These are phyloP conservation scores for Pseudobourletiella spinata DNA, from an alignment of 1,140 invertebrate genomes.

Conservation along the genomic window DNA sequence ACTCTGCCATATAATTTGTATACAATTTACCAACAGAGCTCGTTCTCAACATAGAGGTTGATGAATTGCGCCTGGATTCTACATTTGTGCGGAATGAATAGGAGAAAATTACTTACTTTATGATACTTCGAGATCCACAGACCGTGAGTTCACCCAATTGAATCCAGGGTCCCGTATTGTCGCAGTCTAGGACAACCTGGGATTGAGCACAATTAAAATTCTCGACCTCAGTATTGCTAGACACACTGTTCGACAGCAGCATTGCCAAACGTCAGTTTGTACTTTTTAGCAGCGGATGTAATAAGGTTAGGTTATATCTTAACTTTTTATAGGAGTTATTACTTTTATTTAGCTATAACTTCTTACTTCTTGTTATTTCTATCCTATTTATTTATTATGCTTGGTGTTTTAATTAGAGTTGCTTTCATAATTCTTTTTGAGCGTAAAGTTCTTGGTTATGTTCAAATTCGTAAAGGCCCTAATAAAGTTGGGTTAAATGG, in stretches of 20 bases:
- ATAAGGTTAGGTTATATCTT: too few relatives aligned
- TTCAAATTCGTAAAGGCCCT: constrained; percentile 59
- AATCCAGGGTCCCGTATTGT: not conserved
- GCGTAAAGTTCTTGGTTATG: constrained; percentile 55
- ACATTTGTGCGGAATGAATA: not conserved
- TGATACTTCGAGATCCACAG: not conserved
- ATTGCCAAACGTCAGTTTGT: too few relatives aligned
- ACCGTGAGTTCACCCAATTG: not conserved
- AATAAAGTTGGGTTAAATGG: constrained; percentile 52
- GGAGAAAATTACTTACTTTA: not conserved
- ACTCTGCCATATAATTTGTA: not conserved
- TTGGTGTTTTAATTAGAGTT: constrained; percentile 49
- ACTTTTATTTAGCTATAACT: too few relatives aligned
- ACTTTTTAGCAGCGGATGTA: too few relatives aligned
- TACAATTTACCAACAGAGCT: not conserved
- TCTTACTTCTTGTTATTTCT: too few relatives aligned
- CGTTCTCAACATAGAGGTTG: not conserved
- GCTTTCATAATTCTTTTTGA: constrained; percentile 60
- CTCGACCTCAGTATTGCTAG: too few relatives aligned
- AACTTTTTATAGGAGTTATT: too few relatives aligned
- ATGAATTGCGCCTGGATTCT: not conserved
- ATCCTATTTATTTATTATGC: too few relatives aligned
- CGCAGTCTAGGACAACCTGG: not conserved
- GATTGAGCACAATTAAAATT: too few relatives aligned
- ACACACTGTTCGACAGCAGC: too few relatives aligned